Evolutionary conservation across 2,113 vertebrate species (phyloP).

Genomic region (Mastomys coucha): DNA sequence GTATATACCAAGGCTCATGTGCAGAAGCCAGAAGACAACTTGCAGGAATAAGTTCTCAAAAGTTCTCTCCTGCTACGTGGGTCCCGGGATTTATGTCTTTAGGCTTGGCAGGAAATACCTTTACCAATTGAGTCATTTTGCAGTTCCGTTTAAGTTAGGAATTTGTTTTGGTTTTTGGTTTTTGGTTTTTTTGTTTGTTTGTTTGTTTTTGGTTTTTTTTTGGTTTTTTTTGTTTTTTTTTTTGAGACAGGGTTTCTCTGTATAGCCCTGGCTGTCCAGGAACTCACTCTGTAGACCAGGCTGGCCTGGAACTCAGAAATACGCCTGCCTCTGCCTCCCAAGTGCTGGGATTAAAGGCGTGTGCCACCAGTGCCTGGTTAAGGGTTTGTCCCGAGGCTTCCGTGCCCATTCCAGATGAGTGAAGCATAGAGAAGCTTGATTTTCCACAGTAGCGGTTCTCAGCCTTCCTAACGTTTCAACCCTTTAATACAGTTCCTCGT

Average conservation of each 20-base stretch:
- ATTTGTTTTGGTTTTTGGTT: too few species aligned
- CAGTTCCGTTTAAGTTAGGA: not conserved
- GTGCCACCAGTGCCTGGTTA: too few species aligned
- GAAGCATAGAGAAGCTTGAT: not conserved
- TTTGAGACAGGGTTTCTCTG: too few species aligned
- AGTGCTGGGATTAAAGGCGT: too few species aligned
- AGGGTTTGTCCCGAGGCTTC: not conserved
- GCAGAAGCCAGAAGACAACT: not conserved
- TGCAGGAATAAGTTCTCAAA: not conserved
- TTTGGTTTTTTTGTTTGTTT: too few species aligned
- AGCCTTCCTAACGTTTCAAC: not conserved
- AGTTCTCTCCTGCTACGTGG: not conserved
- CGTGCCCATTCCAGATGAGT: not conserved
- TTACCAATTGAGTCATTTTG: not conserved
- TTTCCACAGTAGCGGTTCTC: not conserved
- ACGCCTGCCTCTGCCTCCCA: too few species aligned
- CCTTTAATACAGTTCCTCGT: not conserved
- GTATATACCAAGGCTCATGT: not conserved
- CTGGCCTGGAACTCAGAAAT: too few species aligned
- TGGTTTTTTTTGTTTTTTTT: too few species aligned
- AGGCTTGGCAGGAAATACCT: not conserved
- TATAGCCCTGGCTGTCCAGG: too few species aligned
- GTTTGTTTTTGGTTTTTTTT: too few species aligned
- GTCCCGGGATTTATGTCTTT: not conserved
- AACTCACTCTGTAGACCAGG: too few species aligned